Conservation (phyloP, 1,140 invertebrate species). For the Bombus cullumanus region DNA sequence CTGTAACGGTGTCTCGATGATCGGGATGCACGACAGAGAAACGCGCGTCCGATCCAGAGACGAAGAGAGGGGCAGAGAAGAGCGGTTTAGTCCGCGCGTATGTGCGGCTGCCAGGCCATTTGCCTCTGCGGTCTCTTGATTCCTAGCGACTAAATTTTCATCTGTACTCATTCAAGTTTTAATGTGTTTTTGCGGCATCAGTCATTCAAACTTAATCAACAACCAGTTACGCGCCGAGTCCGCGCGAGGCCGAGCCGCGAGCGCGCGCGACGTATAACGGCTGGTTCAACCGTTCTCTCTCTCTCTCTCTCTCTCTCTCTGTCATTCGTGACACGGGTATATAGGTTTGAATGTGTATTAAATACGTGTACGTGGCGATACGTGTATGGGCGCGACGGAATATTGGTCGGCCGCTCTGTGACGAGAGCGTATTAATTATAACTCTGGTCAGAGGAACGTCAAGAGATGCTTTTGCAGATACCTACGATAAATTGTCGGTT, state of each 20-base stretch:
- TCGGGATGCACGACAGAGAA: constrained; percentile 46
- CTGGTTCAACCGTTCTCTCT: not conserved
- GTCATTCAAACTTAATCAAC: constrained; percentile 83
- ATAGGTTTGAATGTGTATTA: not conserved
- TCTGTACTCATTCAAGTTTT: constrained; percentile 83
- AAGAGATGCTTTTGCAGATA: constrained; percentile 81
- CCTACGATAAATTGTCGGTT: constrained; percentile 83
- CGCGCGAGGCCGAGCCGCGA: constrained; percentile 39
- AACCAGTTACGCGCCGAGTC: constrained; percentile 71
- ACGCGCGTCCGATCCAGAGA: not conserved
- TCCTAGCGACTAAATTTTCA: constrained; percentile 82
- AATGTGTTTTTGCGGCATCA: constrained; percentile 83
- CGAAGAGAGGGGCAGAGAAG: constrained; percentile 46
- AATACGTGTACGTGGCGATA: constrained; percentile 39
- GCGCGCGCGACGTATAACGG: constrained; percentile 10
- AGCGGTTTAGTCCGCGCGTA: constrained; percentile 62
- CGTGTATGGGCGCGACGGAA: constrained; percentile 73
- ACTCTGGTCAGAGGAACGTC: constrained; percentile 81
- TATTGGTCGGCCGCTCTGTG: constrained; percentile 78
- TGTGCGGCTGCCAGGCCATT: constrained; percentile 79
- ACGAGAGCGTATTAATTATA: constrained; percentile 83
- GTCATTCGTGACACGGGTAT: not conserved
- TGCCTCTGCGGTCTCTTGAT: constrained; percentile 82
- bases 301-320: not conserved
- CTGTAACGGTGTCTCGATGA: constrained; percentile 67